Evolutionary conservation across 1,140 invertebrate species (phyloP), one percentile per base, ranked within the genome.

Genomic region (Leptoteleia sp.): DNA sequence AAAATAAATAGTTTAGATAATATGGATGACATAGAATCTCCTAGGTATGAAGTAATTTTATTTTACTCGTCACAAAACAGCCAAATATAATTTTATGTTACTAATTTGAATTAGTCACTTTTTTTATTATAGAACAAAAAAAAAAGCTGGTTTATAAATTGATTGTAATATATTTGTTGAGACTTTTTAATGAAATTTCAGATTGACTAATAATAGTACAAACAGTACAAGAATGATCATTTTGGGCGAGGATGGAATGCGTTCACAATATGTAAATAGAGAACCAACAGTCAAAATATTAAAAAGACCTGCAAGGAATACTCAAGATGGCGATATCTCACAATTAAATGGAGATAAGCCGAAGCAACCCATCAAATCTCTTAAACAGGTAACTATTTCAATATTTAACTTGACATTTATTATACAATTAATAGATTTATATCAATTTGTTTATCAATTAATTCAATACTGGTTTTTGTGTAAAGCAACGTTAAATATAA

Each of bases 231-330:
- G 77, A 71, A 89, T 89, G 81, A 88, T 89, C 43, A 87, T 89
- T 65, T 57, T 90, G 45, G 88, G 88, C 19, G 86, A 90, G 7
- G 88, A 88, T 80, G 81, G 81, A 0, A 68, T 88, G 61, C 80
- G 88, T 59, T 88, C 92, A 31, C 91, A 91, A 67, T 92, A 92
- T 78, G 90, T 91, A 67, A 91, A 93, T 79, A 93, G 93, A 65
- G 93, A 93, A 85, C 94, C 94, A 67, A 93, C 94, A 61, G 95
- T 96, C 15, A 95, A 95, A 86, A 96, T 96, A 71, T 88, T 96
- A 38, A 95, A 95, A 81, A 90, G 95, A 79, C 95, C 95, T 16
- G 82, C 83, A 61, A 89, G 81, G 82, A 86, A 90, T 45, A 91
- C 90, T 4, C 87, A 89, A 72, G 85, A 85, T 48, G 83, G 81